phyloP scores from a whole-genome alignment of 2,113 vertebrate species.

The Mustelus asterias region DNA sequence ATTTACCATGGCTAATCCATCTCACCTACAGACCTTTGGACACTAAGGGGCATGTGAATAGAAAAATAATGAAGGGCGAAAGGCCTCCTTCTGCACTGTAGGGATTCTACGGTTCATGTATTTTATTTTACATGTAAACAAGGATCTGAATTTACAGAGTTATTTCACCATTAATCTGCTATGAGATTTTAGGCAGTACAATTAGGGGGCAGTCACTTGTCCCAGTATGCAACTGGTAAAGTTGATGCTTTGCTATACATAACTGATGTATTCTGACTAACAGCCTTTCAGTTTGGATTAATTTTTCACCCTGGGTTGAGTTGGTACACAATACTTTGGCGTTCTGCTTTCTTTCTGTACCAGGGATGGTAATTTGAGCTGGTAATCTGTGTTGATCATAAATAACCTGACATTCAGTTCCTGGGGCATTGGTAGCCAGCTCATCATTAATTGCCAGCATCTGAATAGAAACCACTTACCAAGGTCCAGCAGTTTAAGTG shows the following conservation, averaged over 20 bases:
- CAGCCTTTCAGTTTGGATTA: not conserved
- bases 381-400: not conserved
- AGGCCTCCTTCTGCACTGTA: too few species aligned
- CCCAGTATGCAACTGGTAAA: not conserved
- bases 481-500: not conserved
- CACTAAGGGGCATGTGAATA: too few species aligned
- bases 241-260: not conserved
- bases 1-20: too few species aligned
- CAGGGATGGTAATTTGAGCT: not conserved
- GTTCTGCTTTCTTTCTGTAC: not conserved
- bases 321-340: not conserved
- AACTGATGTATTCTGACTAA: not conserved
- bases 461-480: conserved; percentile 17
- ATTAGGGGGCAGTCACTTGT: not conserved
- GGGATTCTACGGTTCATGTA: not conserved
- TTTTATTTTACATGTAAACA: not conserved
- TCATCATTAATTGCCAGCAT: not conserved
- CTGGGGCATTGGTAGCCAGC: not conserved
- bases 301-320: not conserved
- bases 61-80: too few species aligned
- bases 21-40: too few species aligned
- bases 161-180: not conserved
- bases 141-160: not conserved
- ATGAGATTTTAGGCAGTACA: not conserved
- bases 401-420: not conserved